Evolutionary conservation across 2,113 vertebrate genomes (phyloP).

Genomic region (Hippocampus barbouri): DNA sequence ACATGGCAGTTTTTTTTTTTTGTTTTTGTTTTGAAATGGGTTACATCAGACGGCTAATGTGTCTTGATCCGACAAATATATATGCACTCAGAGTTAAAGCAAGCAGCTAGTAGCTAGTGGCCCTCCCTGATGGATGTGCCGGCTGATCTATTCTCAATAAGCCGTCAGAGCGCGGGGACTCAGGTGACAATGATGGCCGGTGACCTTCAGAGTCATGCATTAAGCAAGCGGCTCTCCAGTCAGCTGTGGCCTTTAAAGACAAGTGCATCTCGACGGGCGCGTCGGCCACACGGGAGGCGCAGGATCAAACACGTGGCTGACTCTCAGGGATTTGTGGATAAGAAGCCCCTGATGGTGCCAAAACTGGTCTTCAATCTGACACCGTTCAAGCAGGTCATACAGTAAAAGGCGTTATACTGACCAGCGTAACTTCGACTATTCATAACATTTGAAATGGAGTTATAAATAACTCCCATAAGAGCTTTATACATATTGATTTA

Average conservation of each 20-base stretch:
- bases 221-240: conserved; percentile 55
- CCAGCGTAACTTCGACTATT: conserved; percentile 48
- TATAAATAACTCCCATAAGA: conserved; percentile 44
- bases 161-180: conserved; percentile 47
- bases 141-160: conserved; percentile 27
- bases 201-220: conserved; percentile 59
- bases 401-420: conserved; percentile 29
- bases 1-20: too few species aligned
- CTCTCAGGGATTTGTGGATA: conserved; percentile 24
- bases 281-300: conserved; percentile 29
- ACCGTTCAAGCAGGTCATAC: conserved; percentile 18
- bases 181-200: conserved; percentile 35
- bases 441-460: conserved; percentile 61
- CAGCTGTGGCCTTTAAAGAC: conserved; percentile 62
- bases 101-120: conserved; percentile 3
- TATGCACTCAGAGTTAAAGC: conserved; percentile 6
- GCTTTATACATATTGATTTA: conserved; percentile 26
- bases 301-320: conserved; percentile 5
- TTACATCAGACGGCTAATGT: neutral
- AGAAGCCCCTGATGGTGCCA: conserved; percentile 18
- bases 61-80: conserved; percentile 11
- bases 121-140: conserved; percentile 22
- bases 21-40: too few species aligned
- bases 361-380: conserved; percentile 16
- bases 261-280: conserved; percentile 46